These are phyloP conservation scores for Ochotona curzoniae DNA, from an alignment of 2,113 vertebrate species.

Conservation along the genomic window DNA sequence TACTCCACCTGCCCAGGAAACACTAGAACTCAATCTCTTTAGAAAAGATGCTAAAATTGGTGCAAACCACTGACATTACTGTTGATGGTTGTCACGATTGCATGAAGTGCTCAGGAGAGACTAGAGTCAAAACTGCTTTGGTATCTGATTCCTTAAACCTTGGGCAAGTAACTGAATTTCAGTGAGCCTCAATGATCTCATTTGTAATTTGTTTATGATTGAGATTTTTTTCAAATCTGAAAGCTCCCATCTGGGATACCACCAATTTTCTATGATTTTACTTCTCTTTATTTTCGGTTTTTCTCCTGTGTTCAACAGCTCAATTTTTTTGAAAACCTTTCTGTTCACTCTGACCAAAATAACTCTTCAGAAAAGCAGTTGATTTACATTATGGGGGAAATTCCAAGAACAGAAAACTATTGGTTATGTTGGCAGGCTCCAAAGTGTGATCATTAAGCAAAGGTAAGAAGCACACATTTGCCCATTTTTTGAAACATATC, in stretches of 20 bases:
- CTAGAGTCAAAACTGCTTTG: neutral
- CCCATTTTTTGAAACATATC: constrained; percentile 42
- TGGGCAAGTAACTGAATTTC: neutral
- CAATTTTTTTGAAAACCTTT: neutral
- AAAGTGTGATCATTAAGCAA: constrained; percentile 41
- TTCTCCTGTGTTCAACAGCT: neutral
- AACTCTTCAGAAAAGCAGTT: neutral
- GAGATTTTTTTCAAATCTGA: constrained; percentile 38
- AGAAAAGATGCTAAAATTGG: neutral
- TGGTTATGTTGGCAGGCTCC: constrained; percentile 27
- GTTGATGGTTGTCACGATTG: neutral
- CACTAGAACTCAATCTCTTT: neutral
- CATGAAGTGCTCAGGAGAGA: neutral
- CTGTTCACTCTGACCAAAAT: constrained; percentile 37
- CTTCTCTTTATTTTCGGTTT: neutral
- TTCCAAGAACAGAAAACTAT: constrained; percentile 18
- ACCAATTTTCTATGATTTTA: neutral
- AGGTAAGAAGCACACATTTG: constrained; percentile 5
- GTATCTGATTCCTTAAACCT: constrained; percentile 21
- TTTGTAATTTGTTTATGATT: constrained; percentile 3
- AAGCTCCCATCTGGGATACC: neutral
- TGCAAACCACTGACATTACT: neutral
- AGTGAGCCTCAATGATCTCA: neutral
- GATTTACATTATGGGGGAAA: neutral
- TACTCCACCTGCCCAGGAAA: no score